A percentile compares a stretch with the other conserved stretches of the same genome.
These are phyloP conservation scores for Erebia epiphron DNA, from an alignment of 2,888 invertebrate species.

Conservation along the genomic window DNA sequence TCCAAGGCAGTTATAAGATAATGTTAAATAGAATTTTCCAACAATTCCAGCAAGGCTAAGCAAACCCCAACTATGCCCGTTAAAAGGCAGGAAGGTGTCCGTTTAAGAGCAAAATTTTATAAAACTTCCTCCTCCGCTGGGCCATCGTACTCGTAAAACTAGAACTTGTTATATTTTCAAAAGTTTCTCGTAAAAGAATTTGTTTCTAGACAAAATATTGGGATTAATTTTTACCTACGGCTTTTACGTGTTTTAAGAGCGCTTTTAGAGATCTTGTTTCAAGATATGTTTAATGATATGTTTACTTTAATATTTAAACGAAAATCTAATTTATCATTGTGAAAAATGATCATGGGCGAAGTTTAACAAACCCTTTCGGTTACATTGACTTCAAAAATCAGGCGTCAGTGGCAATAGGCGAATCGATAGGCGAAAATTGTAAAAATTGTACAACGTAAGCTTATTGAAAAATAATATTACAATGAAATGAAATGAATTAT, in stretches of 20 bases:
- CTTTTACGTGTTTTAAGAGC: neutral
- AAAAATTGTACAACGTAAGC: too few relatives aligned
- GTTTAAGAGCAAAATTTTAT: slow-evolving; percentile 9
- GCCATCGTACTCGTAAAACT: neutral
- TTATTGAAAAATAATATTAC: too few relatives aligned
- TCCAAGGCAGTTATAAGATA: neutral
- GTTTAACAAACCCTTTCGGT: too few relatives aligned
- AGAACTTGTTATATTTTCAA: neutral
- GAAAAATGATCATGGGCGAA: too few relatives aligned
- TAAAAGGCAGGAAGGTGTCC: slow-evolving; percentile 5
- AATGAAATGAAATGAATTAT: too few relatives aligned
- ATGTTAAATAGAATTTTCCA: neutral
- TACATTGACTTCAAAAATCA: too few relatives aligned
- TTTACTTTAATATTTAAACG: too few relatives aligned
- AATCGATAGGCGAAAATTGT: too few relatives aligned
- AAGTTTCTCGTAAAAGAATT: neutral
- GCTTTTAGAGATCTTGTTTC: too few relatives aligned
- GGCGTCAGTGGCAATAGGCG: too few relatives aligned
- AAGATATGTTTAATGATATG: too few relatives aligned
- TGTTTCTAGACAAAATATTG: neutral
- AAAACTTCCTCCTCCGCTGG: slow-evolving; percentile 1
- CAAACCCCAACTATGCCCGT: slow-evolving; percentile 2
- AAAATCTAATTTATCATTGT: too few relatives aligned
- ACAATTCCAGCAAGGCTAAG: neutral
- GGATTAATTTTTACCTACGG: neutral